Conservation (phyloP, 37 sponge, comb jelly and placozoan genomes). For the Tethya wilhelma region DNA sequence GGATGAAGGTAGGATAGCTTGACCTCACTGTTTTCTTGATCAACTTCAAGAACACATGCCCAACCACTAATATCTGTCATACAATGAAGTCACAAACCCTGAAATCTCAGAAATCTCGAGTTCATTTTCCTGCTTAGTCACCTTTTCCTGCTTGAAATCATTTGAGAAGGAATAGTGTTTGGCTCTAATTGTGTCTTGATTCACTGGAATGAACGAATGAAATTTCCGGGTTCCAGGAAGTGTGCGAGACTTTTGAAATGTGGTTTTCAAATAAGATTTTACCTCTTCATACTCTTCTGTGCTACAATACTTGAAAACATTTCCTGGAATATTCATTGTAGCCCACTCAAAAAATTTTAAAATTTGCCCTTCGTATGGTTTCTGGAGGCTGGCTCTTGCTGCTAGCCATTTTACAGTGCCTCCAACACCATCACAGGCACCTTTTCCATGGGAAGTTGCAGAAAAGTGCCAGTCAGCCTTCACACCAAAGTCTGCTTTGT, state of each 20-base stretch:
- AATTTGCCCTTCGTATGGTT: conserved; percentile 56
- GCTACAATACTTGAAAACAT: conserved; percentile 29
- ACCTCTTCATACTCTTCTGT: conserved; percentile 24
- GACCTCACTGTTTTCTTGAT: conserved; percentile 18
- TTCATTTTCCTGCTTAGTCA: too few relatives aligned
- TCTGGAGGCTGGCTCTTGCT: conserved; percentile 60
- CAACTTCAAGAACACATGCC: conserved; percentile 38
- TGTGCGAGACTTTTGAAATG: too few relatives aligned
- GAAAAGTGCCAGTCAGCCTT: too few relatives aligned
- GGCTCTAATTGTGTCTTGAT: too few relatives aligned
- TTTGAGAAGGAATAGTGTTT: too few relatives aligned
- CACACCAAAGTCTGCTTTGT: conserved; percentile 60
- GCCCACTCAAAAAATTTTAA: conserved; percentile 56
- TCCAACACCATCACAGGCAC: too few relatives aligned
- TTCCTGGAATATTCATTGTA: conserved; percentile 15
- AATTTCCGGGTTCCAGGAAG: too few relatives aligned
- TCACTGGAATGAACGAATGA: too few relatives aligned
- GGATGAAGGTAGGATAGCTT: conserved; percentile 52
- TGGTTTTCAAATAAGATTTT: neutral
- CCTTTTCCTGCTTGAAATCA: too few relatives aligned
- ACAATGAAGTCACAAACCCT: conserved; percentile 46
- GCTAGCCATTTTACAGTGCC: conserved; percentile 46
- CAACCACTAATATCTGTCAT: conserved; percentile 43
- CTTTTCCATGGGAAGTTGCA: too few relatives aligned
- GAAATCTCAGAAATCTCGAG: conserved; percentile 16